A percentile compares a stretch with the other conserved stretches of the same genome.
Evolutionary conservation across 2,113 vertebrate genomes (phyloP).

Genomic region (Oceanites oceanicus): DNA sequence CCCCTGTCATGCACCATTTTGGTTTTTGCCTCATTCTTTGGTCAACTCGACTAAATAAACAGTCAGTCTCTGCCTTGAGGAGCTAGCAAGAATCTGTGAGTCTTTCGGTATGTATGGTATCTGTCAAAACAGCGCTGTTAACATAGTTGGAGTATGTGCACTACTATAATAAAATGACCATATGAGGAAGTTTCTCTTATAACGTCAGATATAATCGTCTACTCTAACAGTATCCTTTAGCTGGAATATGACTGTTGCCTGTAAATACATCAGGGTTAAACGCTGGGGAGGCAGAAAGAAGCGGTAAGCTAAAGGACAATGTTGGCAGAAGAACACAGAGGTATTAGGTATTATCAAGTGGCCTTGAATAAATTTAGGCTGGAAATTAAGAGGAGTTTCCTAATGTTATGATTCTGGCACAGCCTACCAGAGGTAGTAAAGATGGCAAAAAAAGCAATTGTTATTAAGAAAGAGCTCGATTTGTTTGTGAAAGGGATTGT

Average conservation of each 20-base stretch:
- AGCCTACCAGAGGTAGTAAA: neutral
- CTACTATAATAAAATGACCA: neutral
- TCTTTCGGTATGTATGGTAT: neutral
- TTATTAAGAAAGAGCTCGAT: neutral
- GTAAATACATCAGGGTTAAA: neutral
- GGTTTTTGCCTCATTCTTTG: neutral
- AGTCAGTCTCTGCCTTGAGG: neutral
- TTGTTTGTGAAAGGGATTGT: neutral
- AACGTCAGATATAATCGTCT: neutral
- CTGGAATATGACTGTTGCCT: neutral
- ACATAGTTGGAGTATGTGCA: neutral
- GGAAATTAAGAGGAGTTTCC: conserved; percentile 15
- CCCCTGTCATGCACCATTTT: neutral
- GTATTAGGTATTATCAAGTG: neutral
- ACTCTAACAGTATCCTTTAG: neutral
- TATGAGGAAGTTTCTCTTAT: neutral
- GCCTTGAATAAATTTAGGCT: conserved; percentile 28
- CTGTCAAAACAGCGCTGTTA: neutral
- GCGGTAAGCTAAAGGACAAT: conserved; percentile 15
- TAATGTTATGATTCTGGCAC: neutral
- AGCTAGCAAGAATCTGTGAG: neutral
- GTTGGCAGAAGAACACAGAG: conserved; percentile 34
- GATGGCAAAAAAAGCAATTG: neutral
- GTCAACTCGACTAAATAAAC: fast-evolving
- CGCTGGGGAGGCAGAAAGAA: neutral